Conservation (phyloP, 1,140 invertebrate genomes). For the Mycetomoellerius zeteki region DNA sequence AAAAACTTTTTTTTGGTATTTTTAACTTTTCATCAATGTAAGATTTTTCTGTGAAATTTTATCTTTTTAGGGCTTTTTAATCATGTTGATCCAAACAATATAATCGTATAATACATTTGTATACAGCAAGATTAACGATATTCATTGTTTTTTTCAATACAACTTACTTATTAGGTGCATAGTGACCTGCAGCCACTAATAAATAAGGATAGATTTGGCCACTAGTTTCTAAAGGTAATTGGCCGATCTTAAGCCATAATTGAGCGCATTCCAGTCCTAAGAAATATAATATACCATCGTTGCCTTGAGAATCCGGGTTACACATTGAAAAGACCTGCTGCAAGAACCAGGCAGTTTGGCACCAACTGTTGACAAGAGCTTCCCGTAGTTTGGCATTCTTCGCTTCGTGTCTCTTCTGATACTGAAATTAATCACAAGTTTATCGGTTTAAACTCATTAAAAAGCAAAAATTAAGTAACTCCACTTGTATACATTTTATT, state of each 20-base stretch:
- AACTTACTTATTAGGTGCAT: constrained; percentile 80
- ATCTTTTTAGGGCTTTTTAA: too few species aligned
- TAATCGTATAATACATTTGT: too few species aligned
- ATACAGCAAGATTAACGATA: not conserved
- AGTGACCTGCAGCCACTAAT: constrained; percentile 80
- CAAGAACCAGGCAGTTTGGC: constrained; percentile 81
- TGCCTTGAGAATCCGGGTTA: constrained; percentile 70
- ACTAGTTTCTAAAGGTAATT: constrained; percentile 80
- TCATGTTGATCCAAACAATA: too few species aligned
- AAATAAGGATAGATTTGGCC: constrained; percentile 81
- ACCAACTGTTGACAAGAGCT: constrained; percentile 77
- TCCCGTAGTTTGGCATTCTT: constrained; percentile 69
- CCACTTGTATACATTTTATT: constrained; percentile 37
- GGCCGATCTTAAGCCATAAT: constrained; percentile 81
- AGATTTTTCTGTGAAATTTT: too few species aligned
- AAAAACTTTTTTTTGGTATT: too few species aligned
- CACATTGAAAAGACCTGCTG: constrained; percentile 81
- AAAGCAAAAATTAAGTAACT: not conserved
- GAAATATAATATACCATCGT: constrained; percentile 75
- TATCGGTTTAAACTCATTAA: not conserved
- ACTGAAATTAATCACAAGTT: constrained; percentile 70
- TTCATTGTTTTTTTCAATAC: not conserved
- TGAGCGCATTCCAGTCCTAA: constrained; percentile 81
- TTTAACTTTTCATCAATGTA: too few species aligned
- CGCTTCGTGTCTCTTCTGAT: constrained; percentile 73